phyloP scores from a whole-genome alignment of 2,113 vertebrate species.

The Halcyon malimbica region DNA sequence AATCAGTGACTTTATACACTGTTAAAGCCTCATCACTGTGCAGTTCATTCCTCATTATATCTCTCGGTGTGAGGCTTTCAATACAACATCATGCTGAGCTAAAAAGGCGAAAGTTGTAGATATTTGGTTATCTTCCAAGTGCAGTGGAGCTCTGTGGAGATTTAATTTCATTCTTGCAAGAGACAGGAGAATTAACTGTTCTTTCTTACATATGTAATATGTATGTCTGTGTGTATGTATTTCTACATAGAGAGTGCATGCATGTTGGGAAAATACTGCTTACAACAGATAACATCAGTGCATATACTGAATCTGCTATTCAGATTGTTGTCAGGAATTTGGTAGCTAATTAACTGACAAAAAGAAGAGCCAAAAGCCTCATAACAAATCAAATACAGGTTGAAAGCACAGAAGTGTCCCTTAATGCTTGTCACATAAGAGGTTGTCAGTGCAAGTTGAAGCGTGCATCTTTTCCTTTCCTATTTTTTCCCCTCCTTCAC shows the following conservation, averaged over 20 bases:
- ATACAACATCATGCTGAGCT: constrained; percentile 72
- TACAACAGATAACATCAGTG: constrained; percentile 53
- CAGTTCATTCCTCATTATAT: constrained; percentile 81
- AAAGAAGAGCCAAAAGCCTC: constrained; percentile 65
- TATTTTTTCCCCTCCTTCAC: constrained; percentile 6
- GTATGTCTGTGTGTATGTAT: neutral
- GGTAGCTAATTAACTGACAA: constrained; percentile 74
- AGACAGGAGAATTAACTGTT: constrained; percentile 71
- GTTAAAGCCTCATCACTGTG: constrained; percentile 79
- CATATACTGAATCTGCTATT: constrained; percentile 53
- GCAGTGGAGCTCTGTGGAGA: constrained; percentile 75
- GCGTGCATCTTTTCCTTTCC: constrained; percentile 47
- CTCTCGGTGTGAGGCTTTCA: constrained; percentile 78
- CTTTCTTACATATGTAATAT: constrained; percentile 51
- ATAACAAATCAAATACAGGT: constrained; percentile 38
- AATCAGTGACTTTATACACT: constrained; percentile 81
- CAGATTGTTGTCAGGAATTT: constrained; percentile 70
- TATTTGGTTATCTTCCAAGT: constrained; percentile 83
- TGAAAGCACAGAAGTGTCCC: constrained; percentile 50
- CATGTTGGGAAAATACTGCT: constrained; percentile 26
- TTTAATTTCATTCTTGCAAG: constrained; percentile 75
- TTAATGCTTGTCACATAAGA: constrained; percentile 48
- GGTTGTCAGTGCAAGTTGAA: constrained; percentile 54
- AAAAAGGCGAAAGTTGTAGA: constrained; percentile 74
- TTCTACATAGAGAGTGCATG: neutral